These are phyloP conservation scores for Platycheirus albimanus DNA, from an alignment of 2,888 invertebrate species.

Conservation along the genomic window DNA sequence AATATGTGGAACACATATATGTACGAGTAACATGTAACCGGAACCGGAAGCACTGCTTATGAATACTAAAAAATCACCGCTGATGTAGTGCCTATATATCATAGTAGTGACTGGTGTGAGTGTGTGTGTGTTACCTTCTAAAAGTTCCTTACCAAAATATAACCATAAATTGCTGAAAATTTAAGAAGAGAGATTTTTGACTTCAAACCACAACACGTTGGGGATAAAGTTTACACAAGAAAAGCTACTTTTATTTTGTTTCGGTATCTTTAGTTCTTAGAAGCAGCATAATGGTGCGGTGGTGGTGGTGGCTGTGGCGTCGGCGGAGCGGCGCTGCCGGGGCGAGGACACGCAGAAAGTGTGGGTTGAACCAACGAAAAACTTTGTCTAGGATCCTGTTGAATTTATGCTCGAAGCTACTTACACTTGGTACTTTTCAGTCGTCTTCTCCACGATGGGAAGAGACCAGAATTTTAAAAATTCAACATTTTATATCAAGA, in stretches of 20 bases:
- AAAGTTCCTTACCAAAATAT: not conserved
- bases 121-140: not conserved
- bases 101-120: not conserved
- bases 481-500: constrained; percentile 4
- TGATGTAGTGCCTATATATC: not conserved
- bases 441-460: not conserved
- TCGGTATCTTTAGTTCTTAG: not conserved
- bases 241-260: not conserved
- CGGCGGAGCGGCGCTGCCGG: no score
- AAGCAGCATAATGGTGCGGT: no score
- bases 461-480: not conserved
- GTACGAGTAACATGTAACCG: no score
- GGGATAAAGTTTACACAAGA: not conserved
- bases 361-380: not conserved
- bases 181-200: not conserved
- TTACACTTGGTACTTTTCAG: not conserved
- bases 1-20: not conserved
- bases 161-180: not conserved
- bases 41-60: constrained; percentile 4
- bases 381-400: constrained; percentile 13
- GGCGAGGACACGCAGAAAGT: no score
- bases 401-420: not conserved
- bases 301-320: no score
- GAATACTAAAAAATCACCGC: not conserved
- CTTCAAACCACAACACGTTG: not conserved